Percentiles rank a stretch among this genome's conserved stretches.
Evolutionary conservation across 2,888 invertebrate genomes (phyloP).

Genomic region (Trimorus sp.): DNA sequence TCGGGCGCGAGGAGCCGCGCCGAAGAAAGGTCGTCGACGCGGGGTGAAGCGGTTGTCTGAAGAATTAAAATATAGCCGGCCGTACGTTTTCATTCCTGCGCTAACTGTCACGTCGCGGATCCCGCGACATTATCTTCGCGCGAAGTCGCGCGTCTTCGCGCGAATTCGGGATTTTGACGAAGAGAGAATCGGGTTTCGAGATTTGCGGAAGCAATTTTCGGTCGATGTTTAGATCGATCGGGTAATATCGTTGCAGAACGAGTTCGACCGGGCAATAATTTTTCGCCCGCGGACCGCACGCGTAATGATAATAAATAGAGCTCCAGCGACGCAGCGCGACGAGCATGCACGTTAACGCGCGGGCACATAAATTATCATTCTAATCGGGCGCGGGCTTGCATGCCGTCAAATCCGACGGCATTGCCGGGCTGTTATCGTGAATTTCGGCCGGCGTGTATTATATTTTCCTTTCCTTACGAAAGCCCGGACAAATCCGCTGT

Average conservation of each 20-base stretch:
- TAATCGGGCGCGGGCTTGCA: constrained; percentile 38
- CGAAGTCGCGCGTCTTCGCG: constrained; percentile 70
- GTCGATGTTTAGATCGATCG: too few species aligned
- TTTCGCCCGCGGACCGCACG: too few species aligned
- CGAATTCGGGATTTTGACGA: background rate
- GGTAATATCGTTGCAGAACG: too few species aligned
- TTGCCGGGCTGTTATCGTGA: constrained; percentile 24
- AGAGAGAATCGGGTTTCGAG: too few species aligned
- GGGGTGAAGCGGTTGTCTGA: constrained; percentile 75
- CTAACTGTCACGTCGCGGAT: constrained; percentile 80
- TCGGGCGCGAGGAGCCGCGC: constrained; percentile 72
- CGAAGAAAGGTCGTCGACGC: constrained; percentile 73
- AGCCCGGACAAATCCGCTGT: too few species aligned
- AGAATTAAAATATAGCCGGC: constrained; percentile 81
- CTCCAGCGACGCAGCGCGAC: too few species aligned
- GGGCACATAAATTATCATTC: constrained; percentile 50
- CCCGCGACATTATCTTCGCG: constrained; percentile 77
- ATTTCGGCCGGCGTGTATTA: constrained; percentile 29
- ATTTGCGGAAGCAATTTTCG: too few species aligned
- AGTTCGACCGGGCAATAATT: too few species aligned
- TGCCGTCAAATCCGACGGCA: constrained; percentile 44
- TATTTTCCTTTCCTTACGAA: constrained; percentile 48
- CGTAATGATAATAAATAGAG: too few species aligned
- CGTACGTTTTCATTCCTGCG: constrained; percentile 80
- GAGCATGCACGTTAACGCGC: constrained; percentile 21